Evolutionary conservation across 2,797 vertebrate species (phyloP).

Genomic region (Dipus sagitta): DNA sequence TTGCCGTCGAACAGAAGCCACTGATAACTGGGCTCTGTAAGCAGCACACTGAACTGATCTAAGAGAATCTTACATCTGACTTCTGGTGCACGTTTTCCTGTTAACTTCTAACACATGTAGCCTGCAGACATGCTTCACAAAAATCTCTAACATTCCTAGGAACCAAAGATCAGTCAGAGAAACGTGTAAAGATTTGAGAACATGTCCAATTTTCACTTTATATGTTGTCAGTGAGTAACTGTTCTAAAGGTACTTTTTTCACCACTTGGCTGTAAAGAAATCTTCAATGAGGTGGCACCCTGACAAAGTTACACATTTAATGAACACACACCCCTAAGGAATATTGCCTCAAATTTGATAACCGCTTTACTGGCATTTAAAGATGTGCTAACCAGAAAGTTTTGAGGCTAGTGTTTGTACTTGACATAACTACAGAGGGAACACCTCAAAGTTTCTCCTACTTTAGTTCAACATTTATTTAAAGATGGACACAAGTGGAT

Average conservation of each 20-base stretch:
- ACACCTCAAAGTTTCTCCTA: background rate
- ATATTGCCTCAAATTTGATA: conserved; percentile 84
- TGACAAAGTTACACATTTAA: conserved; percentile 93
- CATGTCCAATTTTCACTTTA: conserved; percentile 90
- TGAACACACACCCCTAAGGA: conserved; percentile 89
- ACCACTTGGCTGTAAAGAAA: conserved; percentile 82
- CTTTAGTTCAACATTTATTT: background rate
- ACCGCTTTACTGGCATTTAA: conserved; percentile 71
- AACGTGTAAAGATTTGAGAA: conserved; percentile 90
- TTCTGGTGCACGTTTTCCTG: conserved; percentile 89
- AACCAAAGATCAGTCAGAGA: conserved; percentile 90
- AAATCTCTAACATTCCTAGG: conserved; percentile 88
- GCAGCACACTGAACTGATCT: conserved; percentile 77
- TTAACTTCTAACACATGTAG: conserved; percentile 93
- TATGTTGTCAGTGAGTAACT: conserved; percentile 88
- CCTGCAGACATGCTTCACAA: conserved; percentile 91
- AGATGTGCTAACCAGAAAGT: conserved; percentile 74
- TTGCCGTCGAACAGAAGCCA: conserved; percentile 48
- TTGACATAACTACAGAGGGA: background rate
- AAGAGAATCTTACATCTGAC: conserved; percentile 85
- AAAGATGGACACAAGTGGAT: background rate
- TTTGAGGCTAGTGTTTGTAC: background rate
- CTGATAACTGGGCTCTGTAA: conserved; percentile 63
- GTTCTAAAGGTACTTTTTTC: conserved; percentile 88
- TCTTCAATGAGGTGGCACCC: conserved; percentile 80